phyloP scores from a whole-genome alignment of 2,113 vertebrate species.

The Turnix velox region DNA sequence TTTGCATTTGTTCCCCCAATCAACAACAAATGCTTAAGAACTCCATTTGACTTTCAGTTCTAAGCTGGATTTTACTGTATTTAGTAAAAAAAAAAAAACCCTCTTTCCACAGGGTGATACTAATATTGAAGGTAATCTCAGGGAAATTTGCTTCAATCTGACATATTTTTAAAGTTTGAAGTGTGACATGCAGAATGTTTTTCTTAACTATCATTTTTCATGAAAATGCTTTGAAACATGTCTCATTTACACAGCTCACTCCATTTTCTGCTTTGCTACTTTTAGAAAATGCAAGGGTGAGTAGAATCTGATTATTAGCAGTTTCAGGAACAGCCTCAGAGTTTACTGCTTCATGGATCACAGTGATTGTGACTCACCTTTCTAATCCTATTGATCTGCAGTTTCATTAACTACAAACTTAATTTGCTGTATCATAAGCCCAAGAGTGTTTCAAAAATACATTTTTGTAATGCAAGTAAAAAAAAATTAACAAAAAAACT shows the following conservation, averaged over 20 bases:
- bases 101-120: not conserved
- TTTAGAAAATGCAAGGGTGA: not conserved
- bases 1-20: not conserved
- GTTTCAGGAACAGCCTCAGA: not conserved
- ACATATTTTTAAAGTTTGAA: not conserved
- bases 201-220: not conserved
- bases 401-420: constrained; percentile 1
- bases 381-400: constrained; percentile 3
- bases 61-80: not conserved
- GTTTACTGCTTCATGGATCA: not conserved
- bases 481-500: not conserved
- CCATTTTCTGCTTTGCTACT: not conserved
- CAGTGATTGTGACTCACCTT: not conserved
- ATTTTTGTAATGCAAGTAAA: not conserved
- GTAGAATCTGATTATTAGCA: not conserved
- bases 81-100: not conserved
- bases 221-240: not conserved
- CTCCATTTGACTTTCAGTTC: not conserved
- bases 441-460: not conserved
- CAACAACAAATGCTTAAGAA: not conserved
- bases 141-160: not conserved
- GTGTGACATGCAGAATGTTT: not conserved
- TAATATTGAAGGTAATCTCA: not conserved
- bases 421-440: not conserved
- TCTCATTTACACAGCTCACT: not conserved